These are phyloP conservation scores for Noturus placidus DNA, from an alignment of 2,113 vertebrate species.

Conservation along the genomic window DNA sequence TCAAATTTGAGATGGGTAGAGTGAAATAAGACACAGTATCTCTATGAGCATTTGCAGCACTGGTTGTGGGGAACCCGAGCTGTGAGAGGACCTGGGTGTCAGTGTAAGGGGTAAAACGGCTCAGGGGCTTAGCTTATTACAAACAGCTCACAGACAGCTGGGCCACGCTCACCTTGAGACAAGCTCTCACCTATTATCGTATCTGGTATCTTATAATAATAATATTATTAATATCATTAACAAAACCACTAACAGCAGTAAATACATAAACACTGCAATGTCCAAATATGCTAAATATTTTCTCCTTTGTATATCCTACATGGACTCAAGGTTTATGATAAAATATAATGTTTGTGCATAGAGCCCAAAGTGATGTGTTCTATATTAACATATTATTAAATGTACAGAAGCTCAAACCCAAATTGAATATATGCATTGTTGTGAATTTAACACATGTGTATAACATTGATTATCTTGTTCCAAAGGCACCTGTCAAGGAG, in stretches of 20 bases:
- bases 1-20: background rate
- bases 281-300: background rate
- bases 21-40: background rate
- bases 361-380: background rate
- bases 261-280: background rate
- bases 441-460: background rate
- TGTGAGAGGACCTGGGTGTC: slow-evolving; percentile 66
- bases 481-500: too few relatives aligned
- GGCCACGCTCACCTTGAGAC: slow-evolving; percentile 55
- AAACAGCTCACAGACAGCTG: slow-evolving; percentile 54
- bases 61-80: slow-evolving; percentile 45
- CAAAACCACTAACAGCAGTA: background rate
- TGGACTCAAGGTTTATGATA: background rate
- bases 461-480: too few relatives aligned
- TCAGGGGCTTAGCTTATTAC: slow-evolving; percentile 79
- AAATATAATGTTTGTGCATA: background rate
- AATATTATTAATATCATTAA: background rate
- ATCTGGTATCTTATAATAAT: background rate
- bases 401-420: background rate
- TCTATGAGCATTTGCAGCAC: slow-evolving; percentile 41
- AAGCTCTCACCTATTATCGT: slow-evolving; percentile 38
- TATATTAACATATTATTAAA: background rate
- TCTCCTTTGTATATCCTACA: background rate
- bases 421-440: background rate
- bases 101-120: slow-evolving; percentile 62